Percentiles rank a stretch among this genome's conserved stretches.
Evolutionary conservation across 1,140 invertebrate genomes (phyloP).

Genomic region (Triops cancriformis): DNA sequence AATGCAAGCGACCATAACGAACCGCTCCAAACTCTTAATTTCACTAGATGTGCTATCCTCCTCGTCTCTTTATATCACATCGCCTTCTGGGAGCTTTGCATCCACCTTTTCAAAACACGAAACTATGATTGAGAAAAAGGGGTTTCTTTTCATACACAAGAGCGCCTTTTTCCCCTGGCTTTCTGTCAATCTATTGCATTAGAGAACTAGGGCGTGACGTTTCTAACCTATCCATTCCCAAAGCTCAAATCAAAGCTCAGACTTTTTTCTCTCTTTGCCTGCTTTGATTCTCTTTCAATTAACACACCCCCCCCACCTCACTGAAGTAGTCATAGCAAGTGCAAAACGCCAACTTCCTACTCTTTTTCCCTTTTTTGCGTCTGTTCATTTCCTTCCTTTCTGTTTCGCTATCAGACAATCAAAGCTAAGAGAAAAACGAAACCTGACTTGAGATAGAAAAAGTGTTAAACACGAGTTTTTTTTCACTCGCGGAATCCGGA

Average conservation of each 20-base stretch:
- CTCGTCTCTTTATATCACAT: background rate
- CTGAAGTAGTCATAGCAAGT: background rate
- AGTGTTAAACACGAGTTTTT: background rate
- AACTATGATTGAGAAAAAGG: no score
- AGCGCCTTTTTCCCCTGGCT: background rate
- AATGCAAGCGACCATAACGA: conserved; percentile 9
- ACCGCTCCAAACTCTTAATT: background rate
- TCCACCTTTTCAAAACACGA: no score
- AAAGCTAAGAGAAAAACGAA: background rate
- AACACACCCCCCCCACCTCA: background rate
- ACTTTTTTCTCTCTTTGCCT: background rate
- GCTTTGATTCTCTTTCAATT: background rate
- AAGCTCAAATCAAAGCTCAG: background rate
- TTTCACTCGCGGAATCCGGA: background rate
- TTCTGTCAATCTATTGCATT: background rate
- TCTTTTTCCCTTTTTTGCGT: background rate
- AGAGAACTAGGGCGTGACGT: background rate
- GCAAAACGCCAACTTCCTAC: background rate
- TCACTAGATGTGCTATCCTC: background rate
- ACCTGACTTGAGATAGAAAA: background rate
- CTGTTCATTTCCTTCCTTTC: background rate
- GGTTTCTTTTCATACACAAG: background rate
- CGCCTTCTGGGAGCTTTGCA: no score
- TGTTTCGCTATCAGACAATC: background rate
- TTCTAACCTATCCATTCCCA: background rate